Evolutionary conservation across 1,140 invertebrate genomes (phyloP), one percentile per base, ranked within the genome.

Genomic region (Piezodorus guildinii): DNA sequence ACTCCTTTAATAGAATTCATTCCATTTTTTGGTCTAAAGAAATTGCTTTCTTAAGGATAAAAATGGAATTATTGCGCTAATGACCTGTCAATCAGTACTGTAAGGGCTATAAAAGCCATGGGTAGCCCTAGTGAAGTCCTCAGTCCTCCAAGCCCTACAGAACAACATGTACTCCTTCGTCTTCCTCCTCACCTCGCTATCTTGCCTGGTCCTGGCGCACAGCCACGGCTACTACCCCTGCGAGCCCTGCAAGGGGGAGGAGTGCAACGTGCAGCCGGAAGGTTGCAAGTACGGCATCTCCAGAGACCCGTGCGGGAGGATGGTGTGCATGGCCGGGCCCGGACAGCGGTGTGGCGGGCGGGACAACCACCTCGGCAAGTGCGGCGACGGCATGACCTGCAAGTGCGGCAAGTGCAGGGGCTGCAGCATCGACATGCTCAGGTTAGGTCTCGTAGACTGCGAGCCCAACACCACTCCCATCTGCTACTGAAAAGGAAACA

Each of bases 301-400:
- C 4, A 56, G 62, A 0, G 66, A 71, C 59, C 64, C 65, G 49
- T 71, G 70, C 62, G 68, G 67, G 1, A 62, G 68, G 19, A 63
- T 66, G 25, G 63, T 69, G 27, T 71, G 70, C 62, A 68, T 69
- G 34, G 27, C 21, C 51, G 68, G 71, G 30, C 71, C 71, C 10
- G 71, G 69, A 43, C 66, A 69, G 44, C 52, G 63, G 2, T 72
- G 71, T 60, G 71, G 71, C 12, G 71, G 70, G 10, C 63, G 65
- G 27, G 69, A 66, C 44, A 67, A 68, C 64, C 61, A 68, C 46
- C 61, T 66, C 17, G 70, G 69, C 10, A 62, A 61, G 21, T 73
- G 72, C 63, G 72, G 72, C 14, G 67, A 72, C 21, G 72, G 72
- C 9, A 67, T 73, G 66, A 67, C 65, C 52, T 73, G 71, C 65